Evolutionary conservation across 2,797 vertebrate species (phyloP), one percentile per base, ranked within the genome.

Genomic region (Sebastes flavidus): DNA sequence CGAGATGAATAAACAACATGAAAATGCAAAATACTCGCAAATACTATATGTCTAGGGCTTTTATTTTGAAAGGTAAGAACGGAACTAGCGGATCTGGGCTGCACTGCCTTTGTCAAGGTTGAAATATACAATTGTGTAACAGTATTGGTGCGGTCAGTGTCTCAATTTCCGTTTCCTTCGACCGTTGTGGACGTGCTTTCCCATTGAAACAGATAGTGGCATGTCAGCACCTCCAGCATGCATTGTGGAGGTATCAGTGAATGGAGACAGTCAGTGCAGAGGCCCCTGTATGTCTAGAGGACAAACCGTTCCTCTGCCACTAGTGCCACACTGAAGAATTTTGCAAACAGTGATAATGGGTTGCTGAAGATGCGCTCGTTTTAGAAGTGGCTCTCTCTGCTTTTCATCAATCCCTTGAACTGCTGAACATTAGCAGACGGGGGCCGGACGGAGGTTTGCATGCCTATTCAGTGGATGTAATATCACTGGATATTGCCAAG

Each of bases 391-490:
- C 22, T 71, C 58, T 27, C 59, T 77, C 58, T 75, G 69, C 74
- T 67, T 58, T 67, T 77, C 75, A 65, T 67, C 46, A 74, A 16
- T 2, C 54, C 25, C 42, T 65, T 75, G 65, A 82, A 56, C 34
- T 62, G 76, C 22, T 77, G 56, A 79, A 77, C 59, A 77, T 80
- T 56, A 82, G 38, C 82, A 81, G 69, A 52, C 61, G 27, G 63
- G 36, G 36, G 49, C 77, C 75, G 78, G 34, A 81, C 73, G 77
- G 34, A 81, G 36, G 65, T 77, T 86, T 85, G 83, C 81, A 25
- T 68, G 76, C 22, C 29, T 81, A 1, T 69, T 69, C 59, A 49
- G 56, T 72, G 46, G 36, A 80, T 76, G 65, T 83, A 78, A 77
- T 65, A 62, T 52, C 42, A 2, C 25, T 54, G n/a, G 12, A 2